phyloP scores from a whole-genome alignment of 2,797 vertebrate species.

The Poecile montanus region DNA sequence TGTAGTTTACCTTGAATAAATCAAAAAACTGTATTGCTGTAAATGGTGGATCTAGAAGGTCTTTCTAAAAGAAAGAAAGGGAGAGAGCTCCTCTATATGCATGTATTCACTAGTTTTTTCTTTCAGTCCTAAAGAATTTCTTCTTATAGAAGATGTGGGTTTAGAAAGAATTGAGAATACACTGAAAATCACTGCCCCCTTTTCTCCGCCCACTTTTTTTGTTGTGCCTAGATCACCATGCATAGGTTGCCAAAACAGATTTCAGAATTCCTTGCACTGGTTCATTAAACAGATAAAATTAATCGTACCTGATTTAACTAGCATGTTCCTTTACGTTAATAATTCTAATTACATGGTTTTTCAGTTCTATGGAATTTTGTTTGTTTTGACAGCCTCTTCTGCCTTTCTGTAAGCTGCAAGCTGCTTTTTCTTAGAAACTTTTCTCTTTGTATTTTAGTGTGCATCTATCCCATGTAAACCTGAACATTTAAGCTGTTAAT shows the following conservation, averaged over 20 bases:
- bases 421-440: neutral
- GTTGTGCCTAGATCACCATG: neutral
- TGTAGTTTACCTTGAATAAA: neutral
- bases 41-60: neutral
- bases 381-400: neutral
- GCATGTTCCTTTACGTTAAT: neutral
- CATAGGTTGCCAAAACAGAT: neutral
- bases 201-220: accelerated
- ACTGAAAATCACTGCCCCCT: neutral
- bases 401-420: neutral
- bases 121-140: neutral
- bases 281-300: neutral
- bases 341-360: neutral
- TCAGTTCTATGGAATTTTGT: neutral
- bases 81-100: neutral
- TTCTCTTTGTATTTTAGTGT: neutral
- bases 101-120: neutral
- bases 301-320: neutral
- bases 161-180: neutral
- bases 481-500: neutral
- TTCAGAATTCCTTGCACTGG: neutral
- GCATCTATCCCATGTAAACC: neutral
- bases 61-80: neutral
- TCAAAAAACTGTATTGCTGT: neutral
- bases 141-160: neutral